phyloP scores from a whole-genome alignment of 1,140 invertebrate genomes.

The Phymastichus coffea region DNA sequence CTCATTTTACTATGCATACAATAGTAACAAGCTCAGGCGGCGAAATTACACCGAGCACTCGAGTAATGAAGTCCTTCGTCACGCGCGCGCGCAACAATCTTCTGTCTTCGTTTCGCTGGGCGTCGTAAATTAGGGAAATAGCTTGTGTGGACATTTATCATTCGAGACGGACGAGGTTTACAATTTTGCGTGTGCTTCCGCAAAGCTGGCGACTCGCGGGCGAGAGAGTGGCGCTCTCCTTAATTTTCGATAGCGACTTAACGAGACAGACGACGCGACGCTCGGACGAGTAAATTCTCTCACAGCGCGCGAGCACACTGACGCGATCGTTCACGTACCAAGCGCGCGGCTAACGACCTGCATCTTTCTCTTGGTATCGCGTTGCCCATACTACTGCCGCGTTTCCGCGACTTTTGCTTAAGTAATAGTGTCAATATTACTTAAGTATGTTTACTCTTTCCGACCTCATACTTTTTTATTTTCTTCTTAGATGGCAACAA shows the following conservation, averaged over 20 bases:
- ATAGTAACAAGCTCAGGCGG: background rate
- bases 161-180: too few species aligned
- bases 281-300: conserved; percentile 54
- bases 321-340: conserved; percentile 34
- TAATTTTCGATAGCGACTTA: conserved; percentile 48
- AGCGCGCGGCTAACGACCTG: conserved; percentile 50
- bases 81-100: conserved; percentile 5
- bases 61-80: conserved; percentile 16
- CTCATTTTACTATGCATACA: background rate
- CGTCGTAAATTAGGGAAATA: conserved; percentile 20
- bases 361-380: conserved; percentile 24
- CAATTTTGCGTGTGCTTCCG: too few species aligned
- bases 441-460: too few species aligned
- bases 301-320: too few species aligned
- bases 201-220: background rate
- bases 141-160: conserved; percentile 13
- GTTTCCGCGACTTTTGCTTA: background rate
- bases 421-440: too few species aligned
- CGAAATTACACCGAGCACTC: background rate
- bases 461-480: too few species aligned
- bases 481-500: too few species aligned
- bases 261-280: conserved; percentile 46
- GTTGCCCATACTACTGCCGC: conserved; percentile 29
- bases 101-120: background rate
- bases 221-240: conserved; percentile 34